phyloP scores from a whole-genome alignment of 2,797 vertebrate species.

The Cuculus canorus region DNA sequence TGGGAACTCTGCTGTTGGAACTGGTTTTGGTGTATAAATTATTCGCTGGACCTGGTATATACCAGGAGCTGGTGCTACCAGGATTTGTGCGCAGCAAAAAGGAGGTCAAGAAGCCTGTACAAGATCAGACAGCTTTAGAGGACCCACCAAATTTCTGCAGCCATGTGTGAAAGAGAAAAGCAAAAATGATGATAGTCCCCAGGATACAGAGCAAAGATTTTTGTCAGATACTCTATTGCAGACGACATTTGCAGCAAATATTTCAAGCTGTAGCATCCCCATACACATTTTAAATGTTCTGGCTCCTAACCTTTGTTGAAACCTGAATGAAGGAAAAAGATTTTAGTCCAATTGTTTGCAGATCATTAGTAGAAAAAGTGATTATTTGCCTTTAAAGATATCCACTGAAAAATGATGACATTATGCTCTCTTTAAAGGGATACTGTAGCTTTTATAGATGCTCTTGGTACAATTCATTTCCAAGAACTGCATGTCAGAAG shows the following conservation, averaged over 20 bases:
- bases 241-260: not conserved
- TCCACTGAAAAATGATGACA: constrained; percentile 44
- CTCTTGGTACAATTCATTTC: constrained; percentile 28
- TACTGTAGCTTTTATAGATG: constrained; percentile 7
- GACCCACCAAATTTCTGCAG: not conserved
- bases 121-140: not conserved
- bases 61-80: not conserved
- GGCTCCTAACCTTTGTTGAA: not conserved
- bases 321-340: not conserved
- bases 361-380: constrained; percentile 17
- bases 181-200: not conserved
- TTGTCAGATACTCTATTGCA: not conserved
- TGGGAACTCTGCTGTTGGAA: not conserved
- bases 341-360: not conserved
- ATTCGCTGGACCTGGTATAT: not conserved
- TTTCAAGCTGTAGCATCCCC: not conserved
- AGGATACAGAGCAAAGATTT: not conserved
- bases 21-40: not conserved
- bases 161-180: not conserved
- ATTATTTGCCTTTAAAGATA: constrained; percentile 52
- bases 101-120: not conserved
- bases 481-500: not conserved
- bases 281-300: not conserved
- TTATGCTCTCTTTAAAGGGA: constrained; percentile 20
- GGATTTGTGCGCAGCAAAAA: not conserved